phyloP scores from a whole-genome alignment of 2,797 vertebrate species.

The Mycteria americana region DNA sequence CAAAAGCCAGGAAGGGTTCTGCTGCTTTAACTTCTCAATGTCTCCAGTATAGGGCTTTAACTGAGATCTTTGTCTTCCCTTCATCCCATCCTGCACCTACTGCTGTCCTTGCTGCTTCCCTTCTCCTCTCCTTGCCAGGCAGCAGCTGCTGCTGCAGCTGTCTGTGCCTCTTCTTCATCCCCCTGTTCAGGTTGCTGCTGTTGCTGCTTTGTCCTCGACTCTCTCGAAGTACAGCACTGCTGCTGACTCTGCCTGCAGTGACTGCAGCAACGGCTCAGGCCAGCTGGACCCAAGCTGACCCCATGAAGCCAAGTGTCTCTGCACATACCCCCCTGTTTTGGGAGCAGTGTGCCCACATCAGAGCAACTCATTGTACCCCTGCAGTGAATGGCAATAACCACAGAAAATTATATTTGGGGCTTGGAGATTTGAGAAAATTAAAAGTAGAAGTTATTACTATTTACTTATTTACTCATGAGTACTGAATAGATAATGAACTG shows the following conservation, averaged over 20 bases:
- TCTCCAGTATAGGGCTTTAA: neutral
- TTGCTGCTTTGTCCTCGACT: neutral
- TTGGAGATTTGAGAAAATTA: neutral
- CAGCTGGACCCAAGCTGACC: neutral
- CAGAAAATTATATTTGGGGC: no score
- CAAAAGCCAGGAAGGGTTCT: neutral
- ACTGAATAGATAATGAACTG: neutral
- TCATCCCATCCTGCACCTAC: neutral
- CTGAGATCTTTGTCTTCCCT: neutral
- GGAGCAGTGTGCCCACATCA: rapidly evolving
- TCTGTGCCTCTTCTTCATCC: neutral
- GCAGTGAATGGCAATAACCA: neutral
- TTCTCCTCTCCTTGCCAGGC: neutral
- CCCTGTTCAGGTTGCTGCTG: neutral
- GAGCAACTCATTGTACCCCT: neutral
- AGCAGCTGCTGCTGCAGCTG: neutral
- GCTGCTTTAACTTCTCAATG: neutral
- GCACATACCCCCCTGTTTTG: neutral
- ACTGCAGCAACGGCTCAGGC: neutral
- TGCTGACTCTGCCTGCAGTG: neutral
- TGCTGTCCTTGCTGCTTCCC: neutral
- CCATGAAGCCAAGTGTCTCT: neutral
- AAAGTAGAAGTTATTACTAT: neutral
- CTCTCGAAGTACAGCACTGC: neutral
- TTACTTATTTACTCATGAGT: neutral